These are phyloP conservation scores for Sebastes steindachneri DNA, from an alignment of 2,797 vertebrate species.

Conservation along the genomic window DNA sequence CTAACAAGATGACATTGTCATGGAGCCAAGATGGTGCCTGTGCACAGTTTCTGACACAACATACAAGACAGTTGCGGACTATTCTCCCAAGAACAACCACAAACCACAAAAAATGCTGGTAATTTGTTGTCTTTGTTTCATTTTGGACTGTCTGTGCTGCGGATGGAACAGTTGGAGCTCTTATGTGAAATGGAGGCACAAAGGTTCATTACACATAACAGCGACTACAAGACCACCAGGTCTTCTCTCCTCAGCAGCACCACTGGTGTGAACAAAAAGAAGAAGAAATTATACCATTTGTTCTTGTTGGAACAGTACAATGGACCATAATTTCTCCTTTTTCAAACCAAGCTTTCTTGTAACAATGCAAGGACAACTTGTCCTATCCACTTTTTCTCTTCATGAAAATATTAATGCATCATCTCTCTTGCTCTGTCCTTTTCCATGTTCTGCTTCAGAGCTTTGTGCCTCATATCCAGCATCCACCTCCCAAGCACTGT, in stretches of 20 bases:
- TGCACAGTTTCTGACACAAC: not conserved
- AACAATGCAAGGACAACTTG: constrained; percentile 1
- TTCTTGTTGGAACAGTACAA: not conserved
- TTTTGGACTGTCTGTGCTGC: not conserved
- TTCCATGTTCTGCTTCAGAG: constrained; percentile 36
- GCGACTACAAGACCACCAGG: not conserved
- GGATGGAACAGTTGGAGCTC: not conserved
- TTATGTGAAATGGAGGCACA: not conserved
- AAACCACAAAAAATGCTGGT: not conserved
- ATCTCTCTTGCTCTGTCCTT: constrained; percentile 5
- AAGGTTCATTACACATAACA: not conserved
- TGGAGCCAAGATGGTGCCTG: not conserved
- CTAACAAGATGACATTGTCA: not conserved
- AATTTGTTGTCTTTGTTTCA: not conserved
- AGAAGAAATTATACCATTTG: not conserved
- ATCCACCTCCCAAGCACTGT: not conserved
- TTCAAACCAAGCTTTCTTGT: constrained; percentile 11
- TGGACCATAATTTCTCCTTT: not conserved
- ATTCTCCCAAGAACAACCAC: not conserved
- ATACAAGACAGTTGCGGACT: not conserved
- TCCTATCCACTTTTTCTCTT: constrained; percentile 13
- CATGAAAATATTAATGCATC: constrained; percentile 43
- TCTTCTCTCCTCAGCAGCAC: not conserved
- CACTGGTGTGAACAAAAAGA: constrained; percentile 4
- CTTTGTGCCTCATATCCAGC: constrained; percentile 21